Evolutionary conservation across 2,113 vertebrate genomes (phyloP).

Genomic region (Sigmodon hispidus): DNA sequence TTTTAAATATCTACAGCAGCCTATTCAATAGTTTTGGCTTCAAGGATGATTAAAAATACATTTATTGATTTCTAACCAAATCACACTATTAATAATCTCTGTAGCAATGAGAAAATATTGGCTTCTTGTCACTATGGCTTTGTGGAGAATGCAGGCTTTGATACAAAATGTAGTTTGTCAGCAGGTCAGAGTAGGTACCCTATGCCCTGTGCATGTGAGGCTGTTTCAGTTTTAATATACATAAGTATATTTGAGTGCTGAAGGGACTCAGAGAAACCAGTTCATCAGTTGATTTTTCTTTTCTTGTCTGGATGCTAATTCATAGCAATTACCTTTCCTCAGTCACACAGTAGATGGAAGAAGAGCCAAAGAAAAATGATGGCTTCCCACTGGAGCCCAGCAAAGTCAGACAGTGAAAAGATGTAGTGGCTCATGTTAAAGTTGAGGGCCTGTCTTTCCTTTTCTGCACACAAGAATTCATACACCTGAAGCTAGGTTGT

Average conservation of each 20-base stretch:
- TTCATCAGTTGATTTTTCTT: background rate
- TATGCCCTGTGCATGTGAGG: background rate
- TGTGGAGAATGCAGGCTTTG: constrained; percentile 21
- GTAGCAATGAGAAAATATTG: constrained; percentile 20
- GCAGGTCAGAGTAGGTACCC: background rate
- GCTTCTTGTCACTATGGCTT: constrained; percentile 55
- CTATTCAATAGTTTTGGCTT: constrained; percentile 60
- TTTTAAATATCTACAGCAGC: constrained; percentile 34
- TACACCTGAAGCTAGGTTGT: background rate
- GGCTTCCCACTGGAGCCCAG: background rate
- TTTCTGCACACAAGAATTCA: background rate
- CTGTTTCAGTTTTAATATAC: background rate
- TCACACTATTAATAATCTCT: constrained; percentile 61
- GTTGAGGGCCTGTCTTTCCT: background rate
- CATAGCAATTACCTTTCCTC: background rate
- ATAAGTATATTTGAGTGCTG: background rate
- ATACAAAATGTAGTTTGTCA: background rate
- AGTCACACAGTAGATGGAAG: background rate
- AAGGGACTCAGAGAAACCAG: background rate
- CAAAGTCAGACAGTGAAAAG: too few relatives aligned
- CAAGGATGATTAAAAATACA: constrained; percentile 62
- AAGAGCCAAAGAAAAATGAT: background rate
- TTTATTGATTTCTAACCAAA: constrained; percentile 66
- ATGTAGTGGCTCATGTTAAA: background rate
- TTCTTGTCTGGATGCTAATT: background rate